Base-by-base conservation (phyloP, 2,113 vertebrate species). In the Aldabrachelys gigantea region DNA sequence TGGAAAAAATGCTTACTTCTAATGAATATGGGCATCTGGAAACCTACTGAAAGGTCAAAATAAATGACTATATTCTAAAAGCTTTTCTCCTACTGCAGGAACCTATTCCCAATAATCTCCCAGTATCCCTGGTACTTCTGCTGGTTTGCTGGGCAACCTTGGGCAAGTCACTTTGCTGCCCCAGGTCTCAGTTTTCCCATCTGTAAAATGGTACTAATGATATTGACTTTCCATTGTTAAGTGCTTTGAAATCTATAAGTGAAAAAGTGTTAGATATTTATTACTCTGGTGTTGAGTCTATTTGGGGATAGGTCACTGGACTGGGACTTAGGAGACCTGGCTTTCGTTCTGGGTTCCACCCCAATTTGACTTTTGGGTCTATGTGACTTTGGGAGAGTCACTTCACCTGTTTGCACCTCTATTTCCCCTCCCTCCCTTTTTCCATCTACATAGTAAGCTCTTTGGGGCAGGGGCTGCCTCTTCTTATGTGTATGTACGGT, bases 331-430 rank as follows among this genome's bases (percentile, higher is more conserved):
- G 31, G 14, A 19, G 54, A 75, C 4, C 62, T 14, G 21, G 35
- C 8, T 69, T 69, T 69, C 62, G 8, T 78, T 92, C 88, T 88
- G 95, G n/a, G 12, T 35, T 84, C 85, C 89, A 56, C 41, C 31
- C 3, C 52, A 14, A n/a, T 19, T 24, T 13, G 49, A 10, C 10
- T 41, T 90, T 19, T 17, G 27, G 14, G 21, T 54, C 53, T 22
- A 25, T 57, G 0, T 49, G 27, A 17, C 79, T 86, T 82, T 5
- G n/a, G 35, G 41, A 27, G 81, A 62, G 35, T 59, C 44, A 16
- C 27, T 2, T 84, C 53, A 88, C 29, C 17, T 78, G 31, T n/a
- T n/a, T 69, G 62, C 12, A 6, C 4, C 31, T 69, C 31, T 65
- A 8, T n/a, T 69, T 44, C 72, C 38, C 35, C 4, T 52, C 91